phyloP scores from a whole-genome alignment of 1,140 invertebrate species.

The Leptinotarsa texana region DNA sequence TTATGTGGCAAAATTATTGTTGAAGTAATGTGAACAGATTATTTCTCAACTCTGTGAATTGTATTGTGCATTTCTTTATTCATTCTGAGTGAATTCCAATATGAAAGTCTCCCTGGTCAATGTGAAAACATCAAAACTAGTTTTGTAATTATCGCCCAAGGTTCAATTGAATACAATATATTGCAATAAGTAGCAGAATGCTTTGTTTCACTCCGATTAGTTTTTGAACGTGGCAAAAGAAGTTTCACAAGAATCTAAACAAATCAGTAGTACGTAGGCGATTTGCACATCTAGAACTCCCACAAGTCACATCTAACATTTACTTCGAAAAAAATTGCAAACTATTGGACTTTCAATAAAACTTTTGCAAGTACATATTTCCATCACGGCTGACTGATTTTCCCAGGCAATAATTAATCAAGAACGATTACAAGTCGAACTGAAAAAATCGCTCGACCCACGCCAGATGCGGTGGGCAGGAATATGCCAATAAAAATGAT shows the following conservation, averaged over 20 bases:
- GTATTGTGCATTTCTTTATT: no score
- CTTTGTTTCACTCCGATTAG: no score
- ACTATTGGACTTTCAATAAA: neutral
- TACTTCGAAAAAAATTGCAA: neutral
- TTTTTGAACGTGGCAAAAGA: no score
- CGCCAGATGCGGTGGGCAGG: constrained; percentile 29
- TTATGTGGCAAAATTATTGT: no score
- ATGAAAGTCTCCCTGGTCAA: no score
- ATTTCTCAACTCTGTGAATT: no score
- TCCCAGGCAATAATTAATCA: constrained; percentile 36
- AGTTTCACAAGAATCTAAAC: constrained; percentile 1
- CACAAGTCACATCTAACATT: constrained; percentile 7
- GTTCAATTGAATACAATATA: no score
- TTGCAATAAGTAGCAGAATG: no score
- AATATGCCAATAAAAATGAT: constrained; percentile 24
- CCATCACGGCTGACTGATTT: constrained; percentile 26
- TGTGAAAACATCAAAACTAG: no score
- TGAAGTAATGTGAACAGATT: no score
- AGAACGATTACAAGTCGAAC: constrained; percentile 26
- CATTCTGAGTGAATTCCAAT: no score
- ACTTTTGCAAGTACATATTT: constrained; percentile 6
- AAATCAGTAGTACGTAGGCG: neutral
- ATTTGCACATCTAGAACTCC: constrained; percentile 18
- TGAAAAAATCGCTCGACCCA: constrained; percentile 31
- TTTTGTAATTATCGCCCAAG: no score